These are phyloP conservation scores for Limnephilus lunatus DNA, from an alignment of 2,888 invertebrate genomes.

Conservation along the genomic window DNA sequence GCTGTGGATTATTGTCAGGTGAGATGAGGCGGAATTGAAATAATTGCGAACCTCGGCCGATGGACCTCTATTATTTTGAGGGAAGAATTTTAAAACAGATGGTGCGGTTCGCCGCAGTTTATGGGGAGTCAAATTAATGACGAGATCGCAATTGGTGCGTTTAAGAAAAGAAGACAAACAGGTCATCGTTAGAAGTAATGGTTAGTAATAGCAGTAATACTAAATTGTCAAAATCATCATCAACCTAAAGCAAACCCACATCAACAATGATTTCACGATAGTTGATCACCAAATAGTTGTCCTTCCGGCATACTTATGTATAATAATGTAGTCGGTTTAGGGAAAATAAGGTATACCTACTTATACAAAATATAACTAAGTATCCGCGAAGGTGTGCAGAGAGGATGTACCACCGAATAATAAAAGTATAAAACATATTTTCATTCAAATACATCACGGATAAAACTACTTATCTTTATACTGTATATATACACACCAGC, in stretches of 20 bases:
- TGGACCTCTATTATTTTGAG: neutral
- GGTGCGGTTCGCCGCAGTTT: neutral
- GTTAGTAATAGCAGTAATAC: neutral
- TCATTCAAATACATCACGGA: too few relatives aligned
- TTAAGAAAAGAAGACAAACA: neutral
- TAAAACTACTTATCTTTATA: too few relatives aligned
- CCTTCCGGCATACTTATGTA: too few relatives aligned
- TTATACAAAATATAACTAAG: too few relatives aligned
- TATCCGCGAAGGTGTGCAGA: too few relatives aligned
- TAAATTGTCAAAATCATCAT: neutral
- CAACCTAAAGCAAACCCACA: neutral
- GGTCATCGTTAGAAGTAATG: neutral
- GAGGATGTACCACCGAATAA: too few relatives aligned
- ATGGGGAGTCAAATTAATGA: conserved; percentile 7
- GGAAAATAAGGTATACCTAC: too few relatives aligned
- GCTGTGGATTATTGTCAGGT: neutral
- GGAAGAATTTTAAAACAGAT: conserved; percentile 23
- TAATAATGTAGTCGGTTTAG: too few relatives aligned
- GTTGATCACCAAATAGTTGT: too few relatives aligned
- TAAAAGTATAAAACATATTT: too few relatives aligned
- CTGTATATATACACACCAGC: too few relatives aligned
- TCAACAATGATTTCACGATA: too few relatives aligned
- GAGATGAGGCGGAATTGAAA: neutral
- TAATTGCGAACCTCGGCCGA: neutral
- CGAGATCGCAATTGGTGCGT: neutral